These are phyloP conservation scores for Antechinus stuartii DNA, from an alignment of 2,113 vertebrate species.

Conservation along the genomic window DNA sequence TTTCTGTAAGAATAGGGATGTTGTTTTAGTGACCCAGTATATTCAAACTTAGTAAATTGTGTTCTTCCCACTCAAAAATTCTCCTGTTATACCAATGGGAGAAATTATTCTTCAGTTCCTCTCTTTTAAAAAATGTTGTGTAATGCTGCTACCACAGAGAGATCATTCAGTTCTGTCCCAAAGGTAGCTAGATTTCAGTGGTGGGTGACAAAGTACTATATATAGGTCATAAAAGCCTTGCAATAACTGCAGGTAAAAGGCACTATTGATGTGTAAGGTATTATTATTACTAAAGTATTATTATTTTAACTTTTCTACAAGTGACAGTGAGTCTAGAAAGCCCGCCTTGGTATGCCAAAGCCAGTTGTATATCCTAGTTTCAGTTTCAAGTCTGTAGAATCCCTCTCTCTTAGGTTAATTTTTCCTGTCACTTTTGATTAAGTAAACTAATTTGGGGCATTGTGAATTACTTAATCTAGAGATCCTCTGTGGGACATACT, in stretches of 20 bases:
- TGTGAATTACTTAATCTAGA: constrained; percentile 69
- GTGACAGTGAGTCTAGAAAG: constrained; percentile 79
- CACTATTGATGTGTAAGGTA: constrained; percentile 78
- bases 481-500: constrained; percentile 77
- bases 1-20: constrained; percentile 66
- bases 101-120: constrained; percentile 70
- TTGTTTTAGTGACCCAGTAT: constrained; percentile 72
- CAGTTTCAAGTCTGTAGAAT: constrained; percentile 71
- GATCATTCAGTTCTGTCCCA: constrained; percentile 71
- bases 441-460: constrained; percentile 80
- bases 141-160: constrained; percentile 67
- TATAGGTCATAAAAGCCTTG: constrained; percentile 81
- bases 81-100: constrained; percentile 60
- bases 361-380: constrained; percentile 56
- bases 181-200: constrained; percentile 72
- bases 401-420: constrained; percentile 76
- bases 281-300: constrained; percentile 84
- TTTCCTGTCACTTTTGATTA: constrained; percentile 84
- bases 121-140: constrained; percentile 72
- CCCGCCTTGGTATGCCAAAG: constrained; percentile 72
- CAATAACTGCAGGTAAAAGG: constrained; percentile 80
- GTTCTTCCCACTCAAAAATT: constrained; percentile 69
- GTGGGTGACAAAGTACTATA: constrained; percentile 81
- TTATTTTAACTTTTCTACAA: constrained; percentile 82
- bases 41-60: constrained; percentile 61